Base-by-base conservation (phyloP, 2,113 vertebrate species). In the Myodes glareolus region DNA sequence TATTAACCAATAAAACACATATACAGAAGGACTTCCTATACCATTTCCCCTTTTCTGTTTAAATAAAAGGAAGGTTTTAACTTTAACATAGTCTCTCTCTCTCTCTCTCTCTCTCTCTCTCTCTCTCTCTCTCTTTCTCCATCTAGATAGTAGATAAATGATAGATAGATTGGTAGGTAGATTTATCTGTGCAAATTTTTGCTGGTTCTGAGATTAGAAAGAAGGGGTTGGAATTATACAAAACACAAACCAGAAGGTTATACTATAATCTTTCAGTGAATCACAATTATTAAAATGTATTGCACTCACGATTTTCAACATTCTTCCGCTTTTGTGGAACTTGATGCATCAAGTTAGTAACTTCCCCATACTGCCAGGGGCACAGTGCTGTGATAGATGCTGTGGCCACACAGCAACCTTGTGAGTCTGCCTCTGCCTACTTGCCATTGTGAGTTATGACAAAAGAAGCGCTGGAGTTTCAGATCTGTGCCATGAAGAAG, bases 371-470 rank as follows among this genome's bases (percentile, higher is more conserved):
- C 50, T 97, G 97, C 91, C 96, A 98, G 91, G 93, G 87, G 50
- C 1, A 2, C 19, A 84, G 67, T 0, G 4, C 81, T 91, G 55
- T 9, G 95, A 92, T 95, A 39, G 88, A 87, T 91, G 86, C 92
- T 94, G 81, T 97, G 97, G 65, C 90, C 96, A 91, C 73, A 96
- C 86, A 96, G 91, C n/a, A 86, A 65, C 94, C 76, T 90, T 0
- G 0, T 97, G 96, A 98, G 97, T 98, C 96, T 95, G 82, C 75
- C 39, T 86, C 81, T 98, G 95, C 77, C 95, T 97, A 45, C 94
- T 97, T 77, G 82, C 50, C 29, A 17, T 77, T 98, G 97, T 98
- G 98, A 98, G 98, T 98, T 98, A 98, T 92, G 93, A 97, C 78
- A 96, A 97, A 97, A 92, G 94, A 95, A 98, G 95, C 65, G 96